These are phyloP conservation scores for Apamea anceps DNA, from an alignment of 2,888 invertebrate species.

Conservation along the genomic window DNA sequence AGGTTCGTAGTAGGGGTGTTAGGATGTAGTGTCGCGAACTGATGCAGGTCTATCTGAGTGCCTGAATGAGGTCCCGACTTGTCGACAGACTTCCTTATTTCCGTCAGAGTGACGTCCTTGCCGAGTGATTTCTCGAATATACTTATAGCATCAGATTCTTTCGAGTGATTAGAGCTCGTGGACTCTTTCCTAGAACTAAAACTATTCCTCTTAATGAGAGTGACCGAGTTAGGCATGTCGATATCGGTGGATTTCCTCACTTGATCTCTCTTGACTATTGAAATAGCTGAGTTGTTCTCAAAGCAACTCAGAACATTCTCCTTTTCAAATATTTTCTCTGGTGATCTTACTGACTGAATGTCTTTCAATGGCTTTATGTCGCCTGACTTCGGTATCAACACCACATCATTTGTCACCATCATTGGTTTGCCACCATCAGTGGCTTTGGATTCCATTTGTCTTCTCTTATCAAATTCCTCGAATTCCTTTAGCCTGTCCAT, in stretches of 20 bases:
- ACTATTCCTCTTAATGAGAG: constrained; percentile 87
- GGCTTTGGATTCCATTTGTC: constrained; percentile 84
- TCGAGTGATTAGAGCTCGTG: constrained; percentile 87
- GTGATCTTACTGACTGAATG: constrained; percentile 85
- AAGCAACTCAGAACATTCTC: constrained; percentile 88
- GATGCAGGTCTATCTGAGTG: constrained; percentile 82
- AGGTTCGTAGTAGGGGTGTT: constrained; percentile 74
- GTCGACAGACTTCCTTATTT: constrained; percentile 87
- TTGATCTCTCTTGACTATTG: constrained; percentile 88
- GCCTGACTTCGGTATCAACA: constrained; percentile 87
- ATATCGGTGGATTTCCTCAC: constrained; percentile 86
- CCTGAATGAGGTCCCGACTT: constrained; percentile 75
- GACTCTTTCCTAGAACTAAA: constrained; percentile 87
- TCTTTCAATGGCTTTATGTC: constrained; percentile 87
- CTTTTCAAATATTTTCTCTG: constrained; percentile 86
- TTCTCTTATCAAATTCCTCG: constrained; percentile 87
- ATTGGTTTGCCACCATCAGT: constrained; percentile 81
- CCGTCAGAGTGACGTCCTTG: constrained; percentile 88
- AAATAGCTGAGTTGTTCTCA: constrained; percentile 89
- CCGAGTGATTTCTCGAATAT: constrained; percentile 88
- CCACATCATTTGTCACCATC: constrained; percentile 88
- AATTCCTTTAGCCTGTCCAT: constrained; percentile 89
- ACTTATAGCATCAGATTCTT: constrained; percentile 87
- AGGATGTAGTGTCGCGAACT: constrained; percentile 84
- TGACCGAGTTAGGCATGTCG: constrained; percentile 87